These are phyloP conservation scores for Machaerirhynchus nigripectus DNA, from an alignment of 2,113 vertebrate genomes.

Conservation along the genomic window DNA sequence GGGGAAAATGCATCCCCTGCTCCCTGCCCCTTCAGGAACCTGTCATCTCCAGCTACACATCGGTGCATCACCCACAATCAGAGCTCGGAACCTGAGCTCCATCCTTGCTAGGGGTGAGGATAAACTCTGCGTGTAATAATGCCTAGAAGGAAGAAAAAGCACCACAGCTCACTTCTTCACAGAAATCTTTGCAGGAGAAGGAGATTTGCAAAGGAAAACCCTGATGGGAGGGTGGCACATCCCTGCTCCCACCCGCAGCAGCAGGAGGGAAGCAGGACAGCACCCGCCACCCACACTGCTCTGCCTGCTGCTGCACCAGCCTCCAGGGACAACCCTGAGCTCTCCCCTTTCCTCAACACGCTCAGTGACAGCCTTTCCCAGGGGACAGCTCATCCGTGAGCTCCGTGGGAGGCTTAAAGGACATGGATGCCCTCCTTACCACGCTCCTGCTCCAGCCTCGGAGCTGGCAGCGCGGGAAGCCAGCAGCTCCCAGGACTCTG, in stretches of 20 bases:
- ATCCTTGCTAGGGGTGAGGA: neutral
- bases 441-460: neutral
- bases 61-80: neutral
- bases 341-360: neutral
- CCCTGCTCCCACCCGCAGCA: neutral
- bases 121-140: neutral
- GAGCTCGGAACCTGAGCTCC: neutral
- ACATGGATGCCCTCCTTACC: fast-evolving
- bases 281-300: neutral
- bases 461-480: neutral
- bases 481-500: neutral
- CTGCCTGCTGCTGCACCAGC: neutral
- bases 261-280: neutral
- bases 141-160: neutral
- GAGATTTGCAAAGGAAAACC: neutral
- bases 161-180: neutral
- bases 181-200: neutral
- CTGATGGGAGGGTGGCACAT: neutral
- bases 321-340: neutral
- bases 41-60: neutral
- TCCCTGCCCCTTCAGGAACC: neutral
- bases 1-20: neutral
- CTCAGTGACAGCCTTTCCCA: neutral
- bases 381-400: neutral
- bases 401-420: neutral